A percentile compares a stretch with the other conserved stretches of the same genome.
Conservation (phyloP, 1,140 invertebrate species). For the Pomacea maculata region DNA sequence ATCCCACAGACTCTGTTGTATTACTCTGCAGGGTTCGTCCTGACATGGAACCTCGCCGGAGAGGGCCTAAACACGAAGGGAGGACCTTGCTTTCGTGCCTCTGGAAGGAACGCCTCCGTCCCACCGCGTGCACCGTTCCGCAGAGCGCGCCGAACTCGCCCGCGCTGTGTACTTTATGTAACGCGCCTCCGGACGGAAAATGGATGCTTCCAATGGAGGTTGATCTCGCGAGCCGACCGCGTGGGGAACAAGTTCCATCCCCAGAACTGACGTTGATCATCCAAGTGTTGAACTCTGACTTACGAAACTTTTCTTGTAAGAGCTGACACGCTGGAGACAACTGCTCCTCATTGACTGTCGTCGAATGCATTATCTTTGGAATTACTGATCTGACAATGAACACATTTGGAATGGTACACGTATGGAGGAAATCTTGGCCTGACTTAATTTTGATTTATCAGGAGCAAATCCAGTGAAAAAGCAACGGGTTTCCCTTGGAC, state of each 20-base stretch:
- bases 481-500: too few relatives aligned
- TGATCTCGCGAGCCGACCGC: background rate
- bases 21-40: background rate
- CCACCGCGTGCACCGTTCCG: background rate
- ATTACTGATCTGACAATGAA: too few relatives aligned
- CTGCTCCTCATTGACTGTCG: too few relatives aligned
- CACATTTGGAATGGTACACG: too few relatives aligned
- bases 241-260: background rate
- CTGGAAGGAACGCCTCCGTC: background rate
- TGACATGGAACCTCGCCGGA: background rate
- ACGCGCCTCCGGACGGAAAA: background rate
- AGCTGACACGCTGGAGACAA: too few relatives aligned
- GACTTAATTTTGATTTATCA: too few relatives aligned
- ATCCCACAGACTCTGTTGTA: background rate
- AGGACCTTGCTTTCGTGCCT: slow-evolving; percentile 4
- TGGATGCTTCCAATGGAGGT: background rate
- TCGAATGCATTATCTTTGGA: too few relatives aligned
- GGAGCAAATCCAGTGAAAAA: too few relatives aligned
- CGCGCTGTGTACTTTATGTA: background rate
- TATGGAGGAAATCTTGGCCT: too few relatives aligned
- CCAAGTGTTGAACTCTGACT: background rate
- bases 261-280: slow-evolving; percentile 8
- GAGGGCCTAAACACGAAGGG: slow-evolving; percentile 1
- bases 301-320: too few relatives aligned
- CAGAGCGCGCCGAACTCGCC: background rate